Evolutionary conservation across 2,888 invertebrate species (phyloP).

Genomic region (Unio delphinus): DNA sequence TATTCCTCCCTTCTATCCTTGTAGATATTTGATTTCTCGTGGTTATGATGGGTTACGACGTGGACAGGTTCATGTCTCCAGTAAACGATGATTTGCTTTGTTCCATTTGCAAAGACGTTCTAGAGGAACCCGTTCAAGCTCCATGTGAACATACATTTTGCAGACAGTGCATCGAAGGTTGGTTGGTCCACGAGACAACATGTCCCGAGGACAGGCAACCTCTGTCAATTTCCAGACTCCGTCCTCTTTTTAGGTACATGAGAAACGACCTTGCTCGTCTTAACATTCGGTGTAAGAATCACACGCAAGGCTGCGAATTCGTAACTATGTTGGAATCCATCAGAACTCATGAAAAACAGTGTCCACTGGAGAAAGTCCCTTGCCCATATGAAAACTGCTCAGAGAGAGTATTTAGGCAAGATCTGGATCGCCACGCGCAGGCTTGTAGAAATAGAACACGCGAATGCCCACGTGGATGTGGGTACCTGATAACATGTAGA

Average conservation of each 20-base stretch:
- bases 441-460: conserved; percentile 38
- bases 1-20: too few species aligned
- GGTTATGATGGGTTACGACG: conserved; percentile 54
- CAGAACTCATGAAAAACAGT: conserved; percentile 45
- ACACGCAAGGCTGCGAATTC: conserved; percentile 44
- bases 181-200: conserved; percentile 57
- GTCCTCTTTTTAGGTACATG: conserved; percentile 58
- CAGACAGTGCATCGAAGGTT: conserved; percentile 55
- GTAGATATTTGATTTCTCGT: too few species aligned
- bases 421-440: conserved; percentile 40
- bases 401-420: conserved; percentile 26
- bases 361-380: conserved; percentile 35
- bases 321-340: conserved; percentile 47
- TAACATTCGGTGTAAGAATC: conserved; percentile 49
- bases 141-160: conserved; percentile 66
- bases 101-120: conserved; percentile 60
- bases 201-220: conserved; percentile 62
- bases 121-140: conserved; percentile 62
- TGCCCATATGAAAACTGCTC: conserved; percentile 56
- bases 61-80: conserved; percentile 50
- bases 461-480: conserved; percentile 59
- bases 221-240: conserved; percentile 38
- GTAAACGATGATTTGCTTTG: conserved; percentile 62
- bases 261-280: conserved; percentile 53
- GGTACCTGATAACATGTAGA: conserved; percentile 37